A percentile compares a stretch with the other conserved stretches of the same genome.
Conservation (phyloP, 2,797 vertebrate species). For the Hemitrygon akajei region DNA sequence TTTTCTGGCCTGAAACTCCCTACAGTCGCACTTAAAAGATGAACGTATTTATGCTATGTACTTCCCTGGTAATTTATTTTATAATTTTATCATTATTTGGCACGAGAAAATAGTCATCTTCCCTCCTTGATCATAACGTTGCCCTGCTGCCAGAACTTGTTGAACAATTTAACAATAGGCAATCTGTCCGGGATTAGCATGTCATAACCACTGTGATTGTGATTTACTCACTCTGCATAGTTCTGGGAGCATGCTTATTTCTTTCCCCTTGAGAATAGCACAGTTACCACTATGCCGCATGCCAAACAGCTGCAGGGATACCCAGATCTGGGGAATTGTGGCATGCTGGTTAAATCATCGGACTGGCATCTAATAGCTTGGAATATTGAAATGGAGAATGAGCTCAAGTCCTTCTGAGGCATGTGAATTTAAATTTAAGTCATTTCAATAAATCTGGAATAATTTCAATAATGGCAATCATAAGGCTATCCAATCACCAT, state of each 20-base stretch:
- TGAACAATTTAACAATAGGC: not conserved
- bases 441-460: no score
- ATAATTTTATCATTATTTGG: not conserved
- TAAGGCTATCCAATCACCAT: no score
- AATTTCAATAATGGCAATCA: no score
- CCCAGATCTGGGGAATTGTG: no score
- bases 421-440: no score
- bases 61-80: not conserved
- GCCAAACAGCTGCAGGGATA: not conserved
- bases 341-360: no score
- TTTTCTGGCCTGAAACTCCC: not conserved
- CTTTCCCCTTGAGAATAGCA: not conserved
- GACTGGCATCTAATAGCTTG: no score
- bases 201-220: not conserved
- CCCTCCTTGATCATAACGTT: not conserved
- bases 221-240: not conserved
- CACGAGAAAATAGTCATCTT: not conserved
- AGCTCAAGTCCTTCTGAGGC: no score
- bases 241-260: not conserved
- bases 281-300: not conserved
- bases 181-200: not conserved
- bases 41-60: not conserved
- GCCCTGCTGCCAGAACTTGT: not conserved
- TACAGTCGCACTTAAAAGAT: not conserved
- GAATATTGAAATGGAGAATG: no score